Evolutionary conservation across 2,113 vertebrate genomes (phyloP), one percentile per base, ranked within the genome.

Genomic region (Calidris pugnax): DNA sequence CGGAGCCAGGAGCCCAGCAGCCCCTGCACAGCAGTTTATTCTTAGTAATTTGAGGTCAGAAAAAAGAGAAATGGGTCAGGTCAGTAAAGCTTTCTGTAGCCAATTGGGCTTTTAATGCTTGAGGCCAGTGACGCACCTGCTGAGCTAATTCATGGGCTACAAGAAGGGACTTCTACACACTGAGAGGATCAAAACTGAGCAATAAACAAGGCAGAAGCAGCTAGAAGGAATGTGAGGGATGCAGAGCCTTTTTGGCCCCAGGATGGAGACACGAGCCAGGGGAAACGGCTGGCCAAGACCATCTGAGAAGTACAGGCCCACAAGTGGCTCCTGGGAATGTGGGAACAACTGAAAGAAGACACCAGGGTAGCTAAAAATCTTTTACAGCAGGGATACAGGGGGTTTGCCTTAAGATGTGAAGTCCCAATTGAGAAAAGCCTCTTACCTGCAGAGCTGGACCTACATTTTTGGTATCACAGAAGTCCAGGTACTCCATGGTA

Each of bases 321-420:
- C 10, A 50, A 24, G 56, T 0, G 0, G n/a, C 53, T 63, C 55
- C 66, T 9, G 51, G 24, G 71, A 53, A 19, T 1, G 20, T 20
- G 32, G 28, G 33, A 72, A 63, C 22, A 75, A 19, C 47, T 51
- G 53, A 59, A 64, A 59, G 5, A 55, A 3, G 17, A 23, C 82
- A 78, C 10, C n/a, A 53, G 37, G 35, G 14, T 6, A 43, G 35
- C 35, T 35, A 27, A 90, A 90, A 72, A 47, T 56, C 32, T 51
- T 24, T 94, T 23, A 32, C 24, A 18, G 55, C 30, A 64, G 66
- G 26, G 28, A 50, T 50, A 26, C 0, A 10, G 9, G 10, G 79
- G 35, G 56, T 91, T 47, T 45, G 20, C 62, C 53, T n/a, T 21
- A 67, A 60, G 51, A 43, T 15, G 15, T 41, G 9, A 88, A 68